Evolutionary conservation across 2,113 vertebrate genomes (phyloP).

Genomic region (Ciconia stormi): DNA sequence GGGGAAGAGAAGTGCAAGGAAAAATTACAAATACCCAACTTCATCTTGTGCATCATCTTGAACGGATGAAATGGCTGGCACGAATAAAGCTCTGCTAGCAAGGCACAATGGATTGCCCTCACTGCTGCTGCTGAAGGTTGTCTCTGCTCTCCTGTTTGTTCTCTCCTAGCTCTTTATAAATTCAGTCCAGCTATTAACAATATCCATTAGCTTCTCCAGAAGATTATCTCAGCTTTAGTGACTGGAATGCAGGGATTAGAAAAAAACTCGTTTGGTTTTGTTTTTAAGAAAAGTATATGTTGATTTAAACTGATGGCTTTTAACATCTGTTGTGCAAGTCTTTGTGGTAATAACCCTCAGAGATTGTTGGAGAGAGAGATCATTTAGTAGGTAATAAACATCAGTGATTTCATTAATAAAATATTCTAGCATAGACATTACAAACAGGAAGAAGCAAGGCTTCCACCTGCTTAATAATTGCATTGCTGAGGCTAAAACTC

Average conservation of each 20-base stretch:
- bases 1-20: background rate
- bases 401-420: constrained; percentile 62
- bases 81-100: background rate
- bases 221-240: constrained; percentile 65
- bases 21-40: background rate
- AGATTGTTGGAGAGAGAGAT: constrained; percentile 50
- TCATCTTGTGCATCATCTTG: background rate
- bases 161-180: constrained; percentile 63
- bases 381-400: constrained; percentile 63
- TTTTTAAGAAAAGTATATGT: constrained; percentile 68
- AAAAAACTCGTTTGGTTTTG: constrained; percentile 15
- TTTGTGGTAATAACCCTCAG: constrained; percentile 58
- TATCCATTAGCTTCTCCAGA: constrained; percentile 66
- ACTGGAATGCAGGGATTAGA: constrained; percentile 65
- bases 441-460: background rate
- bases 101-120: background rate
- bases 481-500: background rate
- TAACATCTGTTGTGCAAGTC: constrained; percentile 68
- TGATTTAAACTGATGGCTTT: constrained; percentile 64
- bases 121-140: constrained; percentile 29
- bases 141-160: constrained; percentile 48
- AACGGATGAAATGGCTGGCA: background rate
- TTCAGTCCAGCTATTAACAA: constrained; percentile 61
- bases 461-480: constrained; percentile 37
- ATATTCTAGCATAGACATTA: constrained; percentile 27